Evolutionary conservation across 2,113 vertebrate genomes (phyloP).

Genomic region (Sphaerodactylus townsendi): DNA sequence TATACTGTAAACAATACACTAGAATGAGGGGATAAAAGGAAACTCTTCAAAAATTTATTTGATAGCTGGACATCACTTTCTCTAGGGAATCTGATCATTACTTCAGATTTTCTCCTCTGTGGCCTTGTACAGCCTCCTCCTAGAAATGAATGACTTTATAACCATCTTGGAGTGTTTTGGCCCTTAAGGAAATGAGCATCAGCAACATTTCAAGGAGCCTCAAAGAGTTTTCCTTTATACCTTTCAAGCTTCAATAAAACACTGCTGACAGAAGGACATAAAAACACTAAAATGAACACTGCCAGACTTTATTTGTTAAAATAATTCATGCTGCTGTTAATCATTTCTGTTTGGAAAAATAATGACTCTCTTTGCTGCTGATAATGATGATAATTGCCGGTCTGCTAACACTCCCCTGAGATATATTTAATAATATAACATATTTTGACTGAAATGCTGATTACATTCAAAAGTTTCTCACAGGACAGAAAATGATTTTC

Average conservation of each 20-base stretch:
- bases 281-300: not conserved
- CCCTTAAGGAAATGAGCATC: slow-evolving; percentile 10
- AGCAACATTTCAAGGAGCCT: slow-evolving; percentile 17
- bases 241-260: not conserved
- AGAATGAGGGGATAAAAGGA: no score
- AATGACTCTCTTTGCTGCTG: not conserved
- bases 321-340: not conserved
- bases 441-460: slow-evolving; percentile 1
- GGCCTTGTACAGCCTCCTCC: not conserved
- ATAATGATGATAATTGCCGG: not conserved
- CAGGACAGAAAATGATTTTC: not conserved
- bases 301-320: not conserved
- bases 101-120: slow-evolving; percentile 8
- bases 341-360: not conserved
- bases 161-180: slow-evolving; percentile 5
- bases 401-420: slow-evolving; percentile 22
- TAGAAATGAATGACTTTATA: not conserved
- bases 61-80: not conserved
- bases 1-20: no score
- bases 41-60: no score
- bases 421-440: not conserved
- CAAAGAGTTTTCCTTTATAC: slow-evolving; percentile 4
- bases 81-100: not conserved
- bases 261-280: not conserved
- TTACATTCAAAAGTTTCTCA: slow-evolving; percentile 1